These are phyloP conservation scores for Calliscelio sp. DNA, from an alignment of 2,888 invertebrate species.

Conservation along the genomic window DNA sequence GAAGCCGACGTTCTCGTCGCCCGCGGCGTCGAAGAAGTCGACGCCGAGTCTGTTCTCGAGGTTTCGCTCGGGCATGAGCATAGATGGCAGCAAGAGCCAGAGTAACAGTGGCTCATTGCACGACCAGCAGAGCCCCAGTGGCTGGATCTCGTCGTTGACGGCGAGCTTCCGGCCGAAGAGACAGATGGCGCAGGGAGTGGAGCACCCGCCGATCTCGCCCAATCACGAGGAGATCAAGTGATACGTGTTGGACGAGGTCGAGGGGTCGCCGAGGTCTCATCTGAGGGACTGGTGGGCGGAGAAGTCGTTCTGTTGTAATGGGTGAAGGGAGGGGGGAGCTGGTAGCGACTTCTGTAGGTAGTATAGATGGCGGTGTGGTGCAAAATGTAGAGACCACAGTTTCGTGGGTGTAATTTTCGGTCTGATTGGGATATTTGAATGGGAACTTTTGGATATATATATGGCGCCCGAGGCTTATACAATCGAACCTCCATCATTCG, in stretches of 20 bases:
- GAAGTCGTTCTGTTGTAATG: conserved; percentile 81
- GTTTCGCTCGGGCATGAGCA: conserved; percentile 84
- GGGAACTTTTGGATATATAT: too few species aligned
- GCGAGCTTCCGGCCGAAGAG: conserved; percentile 84
- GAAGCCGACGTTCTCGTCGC: conserved; percentile 78
- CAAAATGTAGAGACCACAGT: too few species aligned
- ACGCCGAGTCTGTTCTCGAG: conserved; percentile 83
- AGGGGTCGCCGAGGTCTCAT: conserved; percentile 77
- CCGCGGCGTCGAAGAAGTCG: conserved; percentile 81
- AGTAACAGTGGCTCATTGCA: conserved; percentile 84
- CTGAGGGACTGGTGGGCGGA: conserved; percentile 82
- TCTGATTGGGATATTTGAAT: too few species aligned
- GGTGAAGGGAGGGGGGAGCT: conserved; percentile 69
- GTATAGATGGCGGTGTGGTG: too few species aligned
- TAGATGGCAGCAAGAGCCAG: conserved; percentile 82
- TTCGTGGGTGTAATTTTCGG: too few species aligned
- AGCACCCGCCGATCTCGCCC: conserved; percentile 76
- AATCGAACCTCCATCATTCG: too few species aligned
- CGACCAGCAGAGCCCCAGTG: conserved; percentile 81
- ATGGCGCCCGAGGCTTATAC: too few species aligned
- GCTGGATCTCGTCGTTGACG: conserved; percentile 85
- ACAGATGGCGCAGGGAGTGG: conserved; percentile 68
- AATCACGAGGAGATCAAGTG: conserved; percentile 84
- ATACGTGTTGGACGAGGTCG: conserved; percentile 80
- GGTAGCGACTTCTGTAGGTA: conserved; percentile 3